These are phyloP conservation scores for Paramormyrops hopkinsi DNA, from an alignment of 2,797 vertebrate species.

Conservation along the genomic window DNA sequence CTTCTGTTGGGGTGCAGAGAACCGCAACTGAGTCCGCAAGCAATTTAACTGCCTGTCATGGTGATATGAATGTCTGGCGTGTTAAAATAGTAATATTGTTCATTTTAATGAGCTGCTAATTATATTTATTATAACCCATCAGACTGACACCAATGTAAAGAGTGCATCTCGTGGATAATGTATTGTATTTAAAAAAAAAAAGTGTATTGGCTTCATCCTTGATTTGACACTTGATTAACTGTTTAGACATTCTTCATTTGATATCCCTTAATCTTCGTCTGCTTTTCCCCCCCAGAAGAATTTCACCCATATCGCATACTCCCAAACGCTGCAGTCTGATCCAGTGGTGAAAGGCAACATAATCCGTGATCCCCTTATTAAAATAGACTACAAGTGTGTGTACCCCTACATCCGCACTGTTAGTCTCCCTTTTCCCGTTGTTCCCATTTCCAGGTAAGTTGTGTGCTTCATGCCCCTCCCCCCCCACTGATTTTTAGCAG, in stretches of 20 bases:
- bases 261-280: background rate
- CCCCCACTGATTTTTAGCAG: background rate
- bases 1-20: background rate
- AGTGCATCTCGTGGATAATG: background rate
- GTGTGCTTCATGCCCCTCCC: background rate
- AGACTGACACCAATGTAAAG: background rate
- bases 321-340: constrained; percentile 52
- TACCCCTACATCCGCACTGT: constrained; percentile 54
- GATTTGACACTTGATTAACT: background rate
- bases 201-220: background rate
- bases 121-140: background rate
- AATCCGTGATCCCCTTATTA: constrained; percentile 52
- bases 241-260: background rate
- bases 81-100: background rate
- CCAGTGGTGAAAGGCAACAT: constrained; percentile 49
- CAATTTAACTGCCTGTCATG: background rate
- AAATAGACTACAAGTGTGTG: constrained; percentile 55
- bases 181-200: no score
- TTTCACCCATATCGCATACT: constrained; percentile 53
- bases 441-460: constrained; percentile 50
- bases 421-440: constrained; percentile 52
- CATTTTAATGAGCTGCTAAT: background rate
- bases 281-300: constrained; percentile 49
- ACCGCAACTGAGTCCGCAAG: background rate
- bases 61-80: background rate